phyloP scores from a whole-genome alignment of 2,888 invertebrate genomes.

The Thecophora atra region DNA sequence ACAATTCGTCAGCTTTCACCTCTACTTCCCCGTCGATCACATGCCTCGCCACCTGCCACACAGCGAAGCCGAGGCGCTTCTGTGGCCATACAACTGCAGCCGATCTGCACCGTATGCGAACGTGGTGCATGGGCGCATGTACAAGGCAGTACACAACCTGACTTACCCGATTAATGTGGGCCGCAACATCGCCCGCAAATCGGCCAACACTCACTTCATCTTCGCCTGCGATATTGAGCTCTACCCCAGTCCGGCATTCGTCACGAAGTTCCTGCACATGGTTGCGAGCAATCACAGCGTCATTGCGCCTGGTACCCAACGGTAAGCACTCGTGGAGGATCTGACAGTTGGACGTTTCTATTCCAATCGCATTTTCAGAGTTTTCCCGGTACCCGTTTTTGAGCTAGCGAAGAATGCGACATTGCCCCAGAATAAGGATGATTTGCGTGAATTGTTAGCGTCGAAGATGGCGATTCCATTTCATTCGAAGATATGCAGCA shows the following conservation, averaged over 20 bases:
- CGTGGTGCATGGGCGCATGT: constrained; percentile 68
- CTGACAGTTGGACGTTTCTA: too few species aligned
- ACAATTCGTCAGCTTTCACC: constrained; percentile 72
- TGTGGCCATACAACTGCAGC: constrained; percentile 49
- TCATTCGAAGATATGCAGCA: constrained; percentile 46
- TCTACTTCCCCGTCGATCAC: constrained; percentile 71
- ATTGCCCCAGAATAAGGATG: constrained; percentile 52
- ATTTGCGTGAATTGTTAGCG: constrained; percentile 48
- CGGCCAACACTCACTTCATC: constrained; percentile 78
- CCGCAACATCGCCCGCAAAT: constrained; percentile 82
- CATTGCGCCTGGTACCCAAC: not conserved
- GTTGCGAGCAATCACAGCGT: constrained; percentile 72
- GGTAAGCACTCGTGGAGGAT: not conserved
- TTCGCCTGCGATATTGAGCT: constrained; percentile 88
- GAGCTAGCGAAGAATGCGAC: constrained; percentile 46
- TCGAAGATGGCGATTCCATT: constrained; percentile 46
- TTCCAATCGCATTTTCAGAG: constrained; percentile 40
- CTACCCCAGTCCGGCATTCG: constrained; percentile 83
- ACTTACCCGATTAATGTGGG: constrained; percentile 89
- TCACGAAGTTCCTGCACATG: constrained; percentile 82
- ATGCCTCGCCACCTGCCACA: constrained; percentile 66
- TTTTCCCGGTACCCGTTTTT: constrained; percentile 54
- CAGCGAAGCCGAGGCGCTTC: constrained; percentile 49
- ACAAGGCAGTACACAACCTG: constrained; percentile 71
- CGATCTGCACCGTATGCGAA: constrained; percentile 50